phyloP scores from a whole-genome alignment of 2,797 vertebrate genomes.

The Clarias laeviceps region DNA sequence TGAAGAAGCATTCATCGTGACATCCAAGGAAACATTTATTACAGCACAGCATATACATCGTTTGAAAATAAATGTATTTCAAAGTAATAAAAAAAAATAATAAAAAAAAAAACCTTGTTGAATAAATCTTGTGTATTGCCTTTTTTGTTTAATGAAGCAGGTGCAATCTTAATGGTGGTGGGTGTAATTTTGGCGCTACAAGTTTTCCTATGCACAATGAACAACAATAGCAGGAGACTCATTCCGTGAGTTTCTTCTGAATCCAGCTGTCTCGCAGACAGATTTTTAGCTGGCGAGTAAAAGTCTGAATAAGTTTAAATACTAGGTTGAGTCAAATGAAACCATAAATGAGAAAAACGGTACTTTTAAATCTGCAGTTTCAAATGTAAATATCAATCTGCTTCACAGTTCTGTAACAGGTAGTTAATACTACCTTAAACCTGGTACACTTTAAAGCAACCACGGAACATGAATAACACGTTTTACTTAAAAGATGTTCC shows the following conservation, averaged over 20 bases:
- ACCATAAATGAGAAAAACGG: background rate
- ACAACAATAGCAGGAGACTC: too few species aligned
- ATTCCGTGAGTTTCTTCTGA: background rate
- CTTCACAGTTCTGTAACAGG: background rate
- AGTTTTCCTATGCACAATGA: background rate
- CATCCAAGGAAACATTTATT: conserved; percentile 71
- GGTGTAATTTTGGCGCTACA: background rate
- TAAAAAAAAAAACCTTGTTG: conserved; percentile 70
- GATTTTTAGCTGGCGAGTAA: background rate
- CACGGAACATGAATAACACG: background rate
- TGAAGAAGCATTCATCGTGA: conserved; percentile 68
- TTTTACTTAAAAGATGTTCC: background rate
- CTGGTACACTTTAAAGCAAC: background rate
- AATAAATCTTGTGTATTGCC: conserved; percentile 61
- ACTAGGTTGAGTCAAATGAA: background rate
- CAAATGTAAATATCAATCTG: background rate
- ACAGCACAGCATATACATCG: conserved; percentile 77
- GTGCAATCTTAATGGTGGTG: background rate
- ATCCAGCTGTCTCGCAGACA: background rate
- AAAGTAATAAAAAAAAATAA: conserved; percentile 73
- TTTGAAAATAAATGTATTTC: conserved; percentile 79
- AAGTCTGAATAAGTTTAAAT: background rate
- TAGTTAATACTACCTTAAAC: background rate
- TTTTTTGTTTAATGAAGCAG: conserved; percentile 22
- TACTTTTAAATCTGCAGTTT: background rate